Evolutionary conservation across 2,797 vertebrate genomes (phyloP), one percentile per base, ranked within the genome.

Genomic region (Triplophysa bombifrons): DNA sequence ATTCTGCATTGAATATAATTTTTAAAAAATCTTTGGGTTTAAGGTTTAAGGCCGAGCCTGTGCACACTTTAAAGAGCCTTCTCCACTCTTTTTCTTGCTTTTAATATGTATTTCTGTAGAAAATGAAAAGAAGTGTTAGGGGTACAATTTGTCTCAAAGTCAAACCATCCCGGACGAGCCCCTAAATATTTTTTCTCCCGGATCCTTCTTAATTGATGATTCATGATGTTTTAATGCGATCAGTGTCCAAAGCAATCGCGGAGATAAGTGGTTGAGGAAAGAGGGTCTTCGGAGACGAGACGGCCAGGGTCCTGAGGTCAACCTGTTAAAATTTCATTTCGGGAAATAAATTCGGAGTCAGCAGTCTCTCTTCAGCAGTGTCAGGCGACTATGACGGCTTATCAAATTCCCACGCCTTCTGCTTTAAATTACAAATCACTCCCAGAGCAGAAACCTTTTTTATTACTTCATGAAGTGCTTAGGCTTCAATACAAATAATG

Each of bases 361-460:
- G 89, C 91, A 86, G 70, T 87, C 87, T 82, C 76, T 81, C 85
- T 73, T 80, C 17, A 81, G 84, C 80, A 85, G 76, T 83, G 64
- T 85, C 84, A 77, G 77, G 76, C 85, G 55, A 76, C 78, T 58
- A 58, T 66, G 70, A 53, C 74, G 67, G 86, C 68, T 86, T 87
- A 86, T 91, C 88, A 78, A 88, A 88, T 89, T 88, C 87, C 76
- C 84, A 69, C 53, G 83, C 78, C 77, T 84, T 88, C 86, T 81
- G 84, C 80, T 87, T 87, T 88, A 86, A 86, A 92, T 90, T 86
- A 91, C 88, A 88, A 88, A 88, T 79, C 63, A 74, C 77, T 70
- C 70, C 81, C 78, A 85, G 64, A 44, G 58, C 51, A 82, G 83
- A 80, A 82, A 56, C 16, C 61, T 72, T 6, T 64, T 82, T 80